phyloP scores from a whole-genome alignment of 2,888 invertebrate species.

The Scrobipalpa costella region DNA sequence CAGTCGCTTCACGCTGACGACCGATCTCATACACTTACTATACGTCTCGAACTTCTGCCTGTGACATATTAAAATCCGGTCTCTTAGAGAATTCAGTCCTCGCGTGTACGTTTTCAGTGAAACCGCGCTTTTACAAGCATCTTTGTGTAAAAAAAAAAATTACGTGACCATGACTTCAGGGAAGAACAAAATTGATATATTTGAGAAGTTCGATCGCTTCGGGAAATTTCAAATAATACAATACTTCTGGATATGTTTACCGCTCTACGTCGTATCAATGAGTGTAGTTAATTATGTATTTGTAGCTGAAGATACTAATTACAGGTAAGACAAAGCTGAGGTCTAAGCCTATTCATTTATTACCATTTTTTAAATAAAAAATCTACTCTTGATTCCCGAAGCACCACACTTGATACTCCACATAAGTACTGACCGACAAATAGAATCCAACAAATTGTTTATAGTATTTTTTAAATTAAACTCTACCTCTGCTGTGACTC shows the following conservation, averaged over 20 bases:
- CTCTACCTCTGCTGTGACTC: too few relatives aligned
- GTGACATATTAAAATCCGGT: not conserved
- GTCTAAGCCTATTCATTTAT: not conserved
- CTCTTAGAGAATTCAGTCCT: not conserved
- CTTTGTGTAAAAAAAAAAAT: not conserved
- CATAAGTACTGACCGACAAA: too few relatives aligned
- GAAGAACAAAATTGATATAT: slow-evolving; percentile 34
- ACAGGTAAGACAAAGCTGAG: slow-evolving; percentile 48
- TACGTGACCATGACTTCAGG: not conserved
- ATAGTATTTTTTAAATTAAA: too few relatives aligned
- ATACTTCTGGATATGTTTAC: slow-evolving; percentile 58
- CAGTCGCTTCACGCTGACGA: too few relatives aligned
- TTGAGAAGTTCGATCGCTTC: slow-evolving; percentile 49
- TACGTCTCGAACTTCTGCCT: not conserved
- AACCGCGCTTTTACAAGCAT: not conserved
- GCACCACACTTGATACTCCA: too few relatives aligned
- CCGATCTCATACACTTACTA: not conserved
- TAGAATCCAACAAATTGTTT: too few relatives aligned
- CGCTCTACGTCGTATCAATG: slow-evolving; percentile 61
- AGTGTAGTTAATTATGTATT: slow-evolving; percentile 66
- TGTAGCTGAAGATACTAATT: slow-evolving; percentile 60
- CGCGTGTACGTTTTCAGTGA: not conserved
- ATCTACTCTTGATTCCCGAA: too few relatives aligned
- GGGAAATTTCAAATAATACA: slow-evolving; percentile 60
- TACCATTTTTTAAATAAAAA: not conserved